A percentile compares a stretch with the other conserved stretches of the same genome.
These are phyloP conservation scores for Acropora yongei DNA, from an alignment of 64 coral and sea anemone species.

Conservation along the genomic window DNA sequence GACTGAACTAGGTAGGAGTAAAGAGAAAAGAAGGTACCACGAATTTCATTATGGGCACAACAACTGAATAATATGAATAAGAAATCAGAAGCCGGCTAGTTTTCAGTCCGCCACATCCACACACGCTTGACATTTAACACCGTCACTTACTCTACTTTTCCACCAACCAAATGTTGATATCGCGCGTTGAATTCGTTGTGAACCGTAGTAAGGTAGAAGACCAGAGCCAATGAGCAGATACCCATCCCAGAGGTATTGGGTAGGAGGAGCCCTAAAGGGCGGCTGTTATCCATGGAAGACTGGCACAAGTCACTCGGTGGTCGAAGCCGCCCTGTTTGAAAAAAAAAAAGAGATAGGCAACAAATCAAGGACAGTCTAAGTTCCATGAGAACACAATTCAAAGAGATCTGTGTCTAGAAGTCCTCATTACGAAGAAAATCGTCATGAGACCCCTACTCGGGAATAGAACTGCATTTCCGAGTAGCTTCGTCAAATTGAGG, in stretches of 20 bases:
- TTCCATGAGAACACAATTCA: not conserved
- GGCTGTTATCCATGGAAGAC: constrained; percentile 39
- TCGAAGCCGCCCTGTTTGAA: constrained; percentile 63
- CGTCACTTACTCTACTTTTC: constrained; percentile 41
- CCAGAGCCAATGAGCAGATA: constrained; percentile 69
- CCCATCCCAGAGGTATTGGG: constrained; percentile 61
- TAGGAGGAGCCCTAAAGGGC: constrained; percentile 56
- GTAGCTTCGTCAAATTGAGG: no score
- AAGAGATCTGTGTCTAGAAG: not conserved
- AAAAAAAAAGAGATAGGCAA: not conserved
- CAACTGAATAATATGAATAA: no score
- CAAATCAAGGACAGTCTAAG: no score
- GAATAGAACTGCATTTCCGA: no score
- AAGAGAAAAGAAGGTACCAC: no score
- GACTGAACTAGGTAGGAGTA: no score
- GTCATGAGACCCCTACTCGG: no score
- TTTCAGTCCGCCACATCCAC: no score
- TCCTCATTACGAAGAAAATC: no score
- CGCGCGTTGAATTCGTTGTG: constrained; percentile 77
- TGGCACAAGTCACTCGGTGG: constrained; percentile 58
- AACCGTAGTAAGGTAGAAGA: constrained; percentile 62
- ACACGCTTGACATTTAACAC: no score
- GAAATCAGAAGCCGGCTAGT: no score
- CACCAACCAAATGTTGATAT: constrained; percentile 41
- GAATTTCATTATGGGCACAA: no score